These are phyloP conservation scores for Agonopterix arenella DNA, from an alignment of 2,888 invertebrate species.

Conservation along the genomic window DNA sequence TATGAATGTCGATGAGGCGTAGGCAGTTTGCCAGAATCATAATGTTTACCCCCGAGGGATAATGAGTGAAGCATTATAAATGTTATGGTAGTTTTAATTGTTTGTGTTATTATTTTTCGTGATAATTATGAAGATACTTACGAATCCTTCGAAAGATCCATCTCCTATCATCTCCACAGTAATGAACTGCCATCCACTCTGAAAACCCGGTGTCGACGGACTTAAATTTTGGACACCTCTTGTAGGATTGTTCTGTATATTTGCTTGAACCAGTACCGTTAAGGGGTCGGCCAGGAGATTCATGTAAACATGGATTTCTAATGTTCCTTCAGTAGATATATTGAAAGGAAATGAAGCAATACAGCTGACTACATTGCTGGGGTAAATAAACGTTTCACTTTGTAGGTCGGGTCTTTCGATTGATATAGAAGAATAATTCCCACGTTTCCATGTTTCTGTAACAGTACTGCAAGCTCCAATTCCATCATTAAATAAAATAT, in stretches of 20 bases:
- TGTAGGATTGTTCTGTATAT: constrained; percentile 11
- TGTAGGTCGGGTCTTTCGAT: constrained; percentile 20
- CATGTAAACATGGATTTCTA: constrained; percentile 40
- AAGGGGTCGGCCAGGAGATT: constrained; percentile 26
- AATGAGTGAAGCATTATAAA: no score
- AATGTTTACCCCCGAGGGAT: no score
- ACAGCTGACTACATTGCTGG: constrained; percentile 19
- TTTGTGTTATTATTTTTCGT: no score
- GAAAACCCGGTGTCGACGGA: constrained; percentile 7
- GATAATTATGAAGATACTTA: constrained; percentile 21
- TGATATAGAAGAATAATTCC: constrained; percentile 18
- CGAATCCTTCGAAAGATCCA: constrained; percentile 23
- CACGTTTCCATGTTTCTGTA: constrained; percentile 24
- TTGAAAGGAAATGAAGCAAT: constrained; percentile 22
- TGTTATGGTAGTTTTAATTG: no score
- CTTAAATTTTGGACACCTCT: constrained; percentile 9
- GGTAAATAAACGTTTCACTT: constrained; percentile 28
- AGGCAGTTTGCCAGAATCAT: no score
- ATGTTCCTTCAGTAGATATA: constrained; percentile 26
- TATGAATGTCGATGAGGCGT: no score
- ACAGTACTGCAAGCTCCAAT: constrained; percentile 18
- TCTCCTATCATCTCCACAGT: not conserved
- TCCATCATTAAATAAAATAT: constrained; percentile 21
- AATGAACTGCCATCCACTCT: constrained; percentile 24
- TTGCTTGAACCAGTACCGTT: constrained; percentile 25